These are phyloP conservation scores for Haliclona indistincta DNA, from an alignment of 37 sponge, comb jelly and placozoan genomes.

Conservation along the genomic window DNA sequence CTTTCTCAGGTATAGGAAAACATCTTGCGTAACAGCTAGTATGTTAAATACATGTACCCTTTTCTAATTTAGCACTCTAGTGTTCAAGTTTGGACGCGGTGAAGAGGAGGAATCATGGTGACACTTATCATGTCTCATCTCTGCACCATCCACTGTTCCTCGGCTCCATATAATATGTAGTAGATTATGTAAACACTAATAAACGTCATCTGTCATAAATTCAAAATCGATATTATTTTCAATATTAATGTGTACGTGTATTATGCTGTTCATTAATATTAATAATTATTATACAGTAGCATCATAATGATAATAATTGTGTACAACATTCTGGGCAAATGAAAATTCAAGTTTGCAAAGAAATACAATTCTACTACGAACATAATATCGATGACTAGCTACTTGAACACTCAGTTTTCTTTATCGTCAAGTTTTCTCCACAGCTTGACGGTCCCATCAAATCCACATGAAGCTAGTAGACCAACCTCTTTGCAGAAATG, in stretches of 20 bases:
- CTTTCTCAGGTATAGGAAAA: constrained; percentile 78
- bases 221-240: too few species aligned
- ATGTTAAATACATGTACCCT: too few species aligned
- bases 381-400: too few species aligned
- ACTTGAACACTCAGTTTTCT: not conserved
- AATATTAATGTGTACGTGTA: too few species aligned
- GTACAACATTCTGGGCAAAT: too few species aligned
- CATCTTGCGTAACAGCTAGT: too few species aligned
- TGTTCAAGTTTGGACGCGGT: constrained; percentile 77
- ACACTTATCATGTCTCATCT: too few species aligned
- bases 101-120: constrained; percentile 55
- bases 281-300: not conserved
- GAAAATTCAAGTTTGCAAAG: too few species aligned
- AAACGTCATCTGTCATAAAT: not conserved
- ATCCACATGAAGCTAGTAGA: constrained; percentile 63
- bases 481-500: constrained; percentile 56
- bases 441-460: constrained; percentile 64
- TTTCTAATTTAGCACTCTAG: constrained; percentile 48
- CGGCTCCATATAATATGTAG: too few species aligned
- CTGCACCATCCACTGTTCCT: too few species aligned
- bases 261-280: not conserved
- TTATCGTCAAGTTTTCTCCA: constrained; percentile 27
- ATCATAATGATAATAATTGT: not conserved
- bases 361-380: too few species aligned
- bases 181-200: too few species aligned